These are phyloP conservation scores for Strigamia maritima DNA, from an alignment of 2,888 invertebrate species.

Conservation along the genomic window DNA sequence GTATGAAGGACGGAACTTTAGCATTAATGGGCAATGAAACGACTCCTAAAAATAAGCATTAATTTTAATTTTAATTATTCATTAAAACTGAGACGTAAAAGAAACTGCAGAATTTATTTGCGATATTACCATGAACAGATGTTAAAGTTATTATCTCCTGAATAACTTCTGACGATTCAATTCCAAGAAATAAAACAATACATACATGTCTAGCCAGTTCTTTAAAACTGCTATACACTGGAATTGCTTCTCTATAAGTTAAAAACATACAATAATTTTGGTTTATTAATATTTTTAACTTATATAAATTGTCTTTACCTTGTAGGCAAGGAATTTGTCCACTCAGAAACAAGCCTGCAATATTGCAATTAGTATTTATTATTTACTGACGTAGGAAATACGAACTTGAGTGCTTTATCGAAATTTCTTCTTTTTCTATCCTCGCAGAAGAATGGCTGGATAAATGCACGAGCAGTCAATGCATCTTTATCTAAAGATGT, in stretches of 20 bases:
- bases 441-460: neutral
- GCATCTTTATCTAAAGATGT: constrained; percentile 10
- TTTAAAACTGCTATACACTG: neutral
- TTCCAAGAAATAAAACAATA: neutral
- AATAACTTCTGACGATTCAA: neutral
- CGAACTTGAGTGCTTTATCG: neutral
- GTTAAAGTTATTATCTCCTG: neutral
- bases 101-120: neutral
- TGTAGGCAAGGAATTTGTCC: neutral
- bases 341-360: neutral
- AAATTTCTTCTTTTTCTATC: neutral
- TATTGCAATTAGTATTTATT: too few species aligned
- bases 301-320: neutral
- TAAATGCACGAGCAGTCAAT: neutral
- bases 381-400: neutral
- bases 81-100: neutral
- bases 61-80: neutral
- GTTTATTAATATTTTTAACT: neutral
- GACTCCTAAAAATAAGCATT: neutral
- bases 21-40: neutral
- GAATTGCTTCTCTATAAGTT: neutral
- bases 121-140: neutral
- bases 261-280: neutral
- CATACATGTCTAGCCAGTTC: neutral
- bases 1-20: neutral